A percentile compares a stretch with the other conserved stretches of the same genome.
These are phyloP conservation scores for Coelopa frigida DNA, from an alignment of 1,140 invertebrate species.

Conservation along the genomic window DNA sequence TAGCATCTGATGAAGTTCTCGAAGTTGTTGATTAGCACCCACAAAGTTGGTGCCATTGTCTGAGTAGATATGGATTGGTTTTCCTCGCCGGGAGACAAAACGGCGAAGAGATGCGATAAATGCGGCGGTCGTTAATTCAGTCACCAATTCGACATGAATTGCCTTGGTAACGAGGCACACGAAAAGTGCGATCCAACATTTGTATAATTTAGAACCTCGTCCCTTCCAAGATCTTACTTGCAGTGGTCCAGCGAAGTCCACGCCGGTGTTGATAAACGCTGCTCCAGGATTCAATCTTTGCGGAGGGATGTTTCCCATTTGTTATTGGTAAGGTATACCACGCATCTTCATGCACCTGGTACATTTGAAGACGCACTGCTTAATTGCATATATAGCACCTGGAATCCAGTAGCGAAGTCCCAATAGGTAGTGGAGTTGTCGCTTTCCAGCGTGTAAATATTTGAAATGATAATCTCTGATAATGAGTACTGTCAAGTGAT, in stretches of 20 bases:
- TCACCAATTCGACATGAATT: slow-evolving; percentile 26
- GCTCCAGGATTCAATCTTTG: too few species aligned
- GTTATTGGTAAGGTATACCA: too few species aligned
- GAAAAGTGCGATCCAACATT: too few species aligned
- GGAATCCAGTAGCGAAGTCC: slow-evolving; percentile 7
- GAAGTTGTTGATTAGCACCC: slow-evolving; percentile 14
- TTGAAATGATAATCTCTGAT: slow-evolving; percentile 1
- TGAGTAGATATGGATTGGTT: slow-evolving; percentile 18
- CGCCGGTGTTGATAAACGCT: too few species aligned
- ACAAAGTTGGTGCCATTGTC: slow-evolving; percentile 41
- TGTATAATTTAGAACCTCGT: too few species aligned
- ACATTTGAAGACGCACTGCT: slow-evolving; percentile 7
- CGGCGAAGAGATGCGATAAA: slow-evolving; percentile 21
- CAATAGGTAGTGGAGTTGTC: slow-evolving; percentile 10
- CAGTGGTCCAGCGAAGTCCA: too few species aligned
- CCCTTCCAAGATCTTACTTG: too few species aligned
- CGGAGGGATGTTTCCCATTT: too few species aligned
- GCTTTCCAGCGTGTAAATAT: slow-evolving; percentile 10
- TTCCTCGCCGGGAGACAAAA: slow-evolving; percentile 18
- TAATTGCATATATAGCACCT: background rate
- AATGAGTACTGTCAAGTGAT: slow-evolving; percentile 2
- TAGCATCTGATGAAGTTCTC: slow-evolving; percentile 5
- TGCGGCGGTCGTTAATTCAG: slow-evolving; percentile 17
- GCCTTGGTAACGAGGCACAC: slow-evolving; percentile 22
- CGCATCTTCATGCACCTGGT: slow-evolving; percentile 4